phyloP scores from a whole-genome alignment of 64 coral and sea anemone genomes.

The Montipora capricornis region DNA sequence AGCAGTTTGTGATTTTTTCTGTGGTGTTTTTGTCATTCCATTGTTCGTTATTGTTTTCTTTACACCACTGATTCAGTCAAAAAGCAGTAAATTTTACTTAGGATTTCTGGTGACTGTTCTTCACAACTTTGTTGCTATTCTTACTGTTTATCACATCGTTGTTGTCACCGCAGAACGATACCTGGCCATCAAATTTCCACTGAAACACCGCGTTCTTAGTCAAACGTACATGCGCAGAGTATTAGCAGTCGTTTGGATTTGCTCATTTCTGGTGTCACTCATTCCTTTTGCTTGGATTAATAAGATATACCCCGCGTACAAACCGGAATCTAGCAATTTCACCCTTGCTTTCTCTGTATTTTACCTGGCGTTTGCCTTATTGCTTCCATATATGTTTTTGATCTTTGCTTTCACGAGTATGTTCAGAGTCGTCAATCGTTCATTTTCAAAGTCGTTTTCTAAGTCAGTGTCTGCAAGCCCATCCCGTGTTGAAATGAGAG shows the following conservation, averaged over 20 bases:
- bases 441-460: neutral
- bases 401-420: constrained; percentile 4
- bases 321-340: neutral
- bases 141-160: constrained; percentile 11
- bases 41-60: neutral
- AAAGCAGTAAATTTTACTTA: neutral
- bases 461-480: neutral
- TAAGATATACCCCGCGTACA: neutral
- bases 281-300: constrained; percentile 14
- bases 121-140: constrained; percentile 38
- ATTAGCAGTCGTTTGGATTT: neutral
- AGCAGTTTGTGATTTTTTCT: constrained; percentile 10
- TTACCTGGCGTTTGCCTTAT: constrained; percentile 2
- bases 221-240: neutral
- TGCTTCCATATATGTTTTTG: constrained; percentile 22
- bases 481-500: neutral
- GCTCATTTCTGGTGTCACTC: neutral
- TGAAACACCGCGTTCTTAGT: neutral
- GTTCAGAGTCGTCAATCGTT: constrained; percentile 13
- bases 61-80: neutral
- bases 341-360: constrained; percentile 17
- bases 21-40: constrained; percentile 1
- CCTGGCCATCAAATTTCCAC: constrained; percentile 32
- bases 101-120: constrained; percentile 28
- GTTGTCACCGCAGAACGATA: constrained; percentile 28